Evolutionary conservation across 2,888 invertebrate genomes (phyloP).

Genomic region (Metacarcinus magister): DNA sequence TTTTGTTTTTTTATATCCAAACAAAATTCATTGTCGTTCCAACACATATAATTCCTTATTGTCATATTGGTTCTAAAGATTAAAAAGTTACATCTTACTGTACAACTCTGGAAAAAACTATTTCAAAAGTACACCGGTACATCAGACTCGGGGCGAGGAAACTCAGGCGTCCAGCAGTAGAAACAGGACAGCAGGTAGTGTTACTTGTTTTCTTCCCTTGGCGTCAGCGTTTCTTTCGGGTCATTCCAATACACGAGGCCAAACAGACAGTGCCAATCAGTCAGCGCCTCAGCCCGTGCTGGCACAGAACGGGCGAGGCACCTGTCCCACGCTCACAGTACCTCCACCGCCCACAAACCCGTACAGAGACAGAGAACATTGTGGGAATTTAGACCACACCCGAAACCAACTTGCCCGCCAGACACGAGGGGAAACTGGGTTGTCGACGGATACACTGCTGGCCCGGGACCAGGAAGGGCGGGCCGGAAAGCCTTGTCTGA

Average conservation of each 20-base stretch:
- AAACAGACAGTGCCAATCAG: constrained; percentile 71
- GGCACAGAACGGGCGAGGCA: not conserved
- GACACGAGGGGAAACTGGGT: not conserved
- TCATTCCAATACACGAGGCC: constrained; percentile 46
- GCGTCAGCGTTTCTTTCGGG: constrained; percentile 19
- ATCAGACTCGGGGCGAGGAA: constrained; percentile 43
- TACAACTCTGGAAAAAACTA: constrained; percentile 72
- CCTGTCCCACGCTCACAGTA: not conserved
- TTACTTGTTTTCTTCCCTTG: constrained; percentile 46
- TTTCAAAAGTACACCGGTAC: constrained; percentile 67
- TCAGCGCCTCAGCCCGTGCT: constrained; percentile 53
- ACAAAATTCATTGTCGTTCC: constrained; percentile 76
- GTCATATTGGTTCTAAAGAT: constrained; percentile 79
- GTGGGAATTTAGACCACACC: not conserved
- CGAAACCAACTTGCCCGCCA: not conserved
- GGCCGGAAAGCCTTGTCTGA: not conserved
- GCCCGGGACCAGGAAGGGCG: not conserved
- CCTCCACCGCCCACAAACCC: not conserved
- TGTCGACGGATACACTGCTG: not conserved
- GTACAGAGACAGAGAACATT: not conserved
- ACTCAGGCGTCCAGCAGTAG: constrained; percentile 10
- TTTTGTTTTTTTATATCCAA: not conserved
- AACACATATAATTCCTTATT: constrained; percentile 78
- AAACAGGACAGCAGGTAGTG: constrained; percentile 30
- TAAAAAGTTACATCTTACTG: constrained; percentile 79